These are phyloP conservation scores for Drosophila auraria DNA, from an alignment of 1,140 invertebrate species.

Conservation along the genomic window DNA sequence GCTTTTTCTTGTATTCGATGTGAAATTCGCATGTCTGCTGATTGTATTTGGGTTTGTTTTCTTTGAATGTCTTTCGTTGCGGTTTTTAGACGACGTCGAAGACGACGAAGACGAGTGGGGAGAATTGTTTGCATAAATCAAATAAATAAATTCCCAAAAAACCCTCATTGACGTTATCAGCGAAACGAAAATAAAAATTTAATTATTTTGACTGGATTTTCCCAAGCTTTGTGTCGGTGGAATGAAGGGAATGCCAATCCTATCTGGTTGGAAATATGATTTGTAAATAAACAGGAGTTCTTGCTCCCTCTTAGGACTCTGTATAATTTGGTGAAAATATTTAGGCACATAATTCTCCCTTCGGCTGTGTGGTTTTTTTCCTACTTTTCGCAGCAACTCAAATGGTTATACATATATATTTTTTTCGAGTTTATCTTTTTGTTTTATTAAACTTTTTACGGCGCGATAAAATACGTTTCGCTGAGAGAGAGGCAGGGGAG, in stretches of 20 bases:
- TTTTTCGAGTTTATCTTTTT: conserved; percentile 12
- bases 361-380: neutral
- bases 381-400: conserved; percentile 3
- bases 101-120: neutral
- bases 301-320: too few species aligned
- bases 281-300: too few species aligned
- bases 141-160: conserved; percentile 26
- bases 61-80: conserved; percentile 27
- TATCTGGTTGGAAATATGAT: neutral
- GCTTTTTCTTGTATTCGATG: conserved; percentile 22
- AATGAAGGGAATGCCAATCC: neutral
- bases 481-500: neutral
- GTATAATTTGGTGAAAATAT: conserved; percentile 28
- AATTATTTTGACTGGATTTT: conserved; percentile 10
- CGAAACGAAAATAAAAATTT: neutral
- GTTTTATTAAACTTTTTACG: conserved; percentile 43
- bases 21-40: conserved; percentile 29
- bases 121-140: conserved; percentile 32
- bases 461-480: conserved; percentile 33
- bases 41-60: conserved; percentile 35
- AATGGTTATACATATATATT: conserved; percentile 7
- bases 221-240: neutral
- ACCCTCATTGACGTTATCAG: conserved; percentile 13
- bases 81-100: conserved; percentile 13
- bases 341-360: conserved; percentile 6